Conservation (phyloP, 1,140 invertebrate species). For the Heterodera schachtii region DNA sequence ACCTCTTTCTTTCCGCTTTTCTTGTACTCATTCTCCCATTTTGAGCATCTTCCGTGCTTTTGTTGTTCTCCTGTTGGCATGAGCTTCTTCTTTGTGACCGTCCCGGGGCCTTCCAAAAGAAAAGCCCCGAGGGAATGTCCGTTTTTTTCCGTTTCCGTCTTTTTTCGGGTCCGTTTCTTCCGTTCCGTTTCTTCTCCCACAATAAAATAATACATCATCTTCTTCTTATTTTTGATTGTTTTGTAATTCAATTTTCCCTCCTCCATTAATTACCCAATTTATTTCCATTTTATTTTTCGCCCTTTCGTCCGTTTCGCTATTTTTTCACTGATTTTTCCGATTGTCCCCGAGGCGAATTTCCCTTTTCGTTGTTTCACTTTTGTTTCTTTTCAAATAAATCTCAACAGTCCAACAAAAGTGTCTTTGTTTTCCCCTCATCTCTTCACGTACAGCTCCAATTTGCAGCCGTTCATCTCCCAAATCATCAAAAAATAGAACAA, state of each 20-base stretch:
- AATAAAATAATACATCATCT: background rate
- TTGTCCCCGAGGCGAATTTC: background rate
- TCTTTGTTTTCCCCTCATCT: background rate
- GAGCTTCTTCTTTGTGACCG: background rate
- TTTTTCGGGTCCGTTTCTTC: slow-evolving; percentile 14
- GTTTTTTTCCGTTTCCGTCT: background rate
- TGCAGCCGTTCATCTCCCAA: slow-evolving; percentile 44
- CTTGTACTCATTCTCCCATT: background rate
- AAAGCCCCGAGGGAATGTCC: background rate
- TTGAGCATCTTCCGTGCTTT: background rate
- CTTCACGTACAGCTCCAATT: slow-evolving; percentile 43
- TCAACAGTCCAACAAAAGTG: background rate
- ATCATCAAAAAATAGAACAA: slow-evolving; percentile 50
- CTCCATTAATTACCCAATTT: background rate
- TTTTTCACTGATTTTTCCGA: no score
- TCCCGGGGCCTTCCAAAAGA: background rate
- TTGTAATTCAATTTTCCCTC: background rate
- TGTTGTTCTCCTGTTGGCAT: background rate
- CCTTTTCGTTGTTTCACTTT: no score
- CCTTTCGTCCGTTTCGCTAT: no score
- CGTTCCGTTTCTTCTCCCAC: background rate
- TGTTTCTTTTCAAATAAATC: background rate
- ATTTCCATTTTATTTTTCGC: no score
- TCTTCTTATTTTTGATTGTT: no score
- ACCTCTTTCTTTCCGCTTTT: background rate